Conservation (phyloP, 2,113 vertebrate species). For the Naja naja region DNA sequence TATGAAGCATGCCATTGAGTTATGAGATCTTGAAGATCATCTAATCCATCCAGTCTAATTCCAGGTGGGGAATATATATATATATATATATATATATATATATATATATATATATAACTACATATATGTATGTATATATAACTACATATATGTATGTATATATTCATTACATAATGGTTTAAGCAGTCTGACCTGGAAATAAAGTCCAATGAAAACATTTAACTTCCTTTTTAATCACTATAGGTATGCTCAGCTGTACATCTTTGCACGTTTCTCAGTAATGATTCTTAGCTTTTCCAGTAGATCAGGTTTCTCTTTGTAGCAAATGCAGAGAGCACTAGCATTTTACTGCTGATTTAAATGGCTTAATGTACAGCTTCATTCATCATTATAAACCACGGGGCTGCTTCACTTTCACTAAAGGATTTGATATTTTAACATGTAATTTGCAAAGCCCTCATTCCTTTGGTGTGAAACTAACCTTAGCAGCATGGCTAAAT, state of each 20-base stretch:
- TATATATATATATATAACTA: no score
- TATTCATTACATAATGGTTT: neutral
- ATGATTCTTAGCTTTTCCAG: neutral
- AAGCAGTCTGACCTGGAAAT: neutral
- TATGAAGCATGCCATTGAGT: neutral
- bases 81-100: neutral
- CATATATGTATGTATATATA: no score
- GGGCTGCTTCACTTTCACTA: neutral
- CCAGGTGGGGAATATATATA: neutral
- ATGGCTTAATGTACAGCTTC: neutral
- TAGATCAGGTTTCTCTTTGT: neutral
- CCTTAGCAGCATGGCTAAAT: neutral
- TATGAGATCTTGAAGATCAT: neutral
- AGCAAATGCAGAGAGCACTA: neutral
- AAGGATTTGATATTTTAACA: conserved; percentile 23
- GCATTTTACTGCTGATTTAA: neutral
- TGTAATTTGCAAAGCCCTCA: neutral
- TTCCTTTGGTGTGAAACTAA: conserved; percentile 18
- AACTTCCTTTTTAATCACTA: neutral
- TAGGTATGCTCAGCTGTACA: neutral
- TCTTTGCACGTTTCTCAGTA: neutral
- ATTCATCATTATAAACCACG: neutral
- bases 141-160: neutral
- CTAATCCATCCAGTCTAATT: neutral
- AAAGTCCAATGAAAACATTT: neutral